These are phyloP conservation scores for Leptinotarsa peninsularis DNA, from an alignment of 2,888 invertebrate species.

Conservation along the genomic window DNA sequence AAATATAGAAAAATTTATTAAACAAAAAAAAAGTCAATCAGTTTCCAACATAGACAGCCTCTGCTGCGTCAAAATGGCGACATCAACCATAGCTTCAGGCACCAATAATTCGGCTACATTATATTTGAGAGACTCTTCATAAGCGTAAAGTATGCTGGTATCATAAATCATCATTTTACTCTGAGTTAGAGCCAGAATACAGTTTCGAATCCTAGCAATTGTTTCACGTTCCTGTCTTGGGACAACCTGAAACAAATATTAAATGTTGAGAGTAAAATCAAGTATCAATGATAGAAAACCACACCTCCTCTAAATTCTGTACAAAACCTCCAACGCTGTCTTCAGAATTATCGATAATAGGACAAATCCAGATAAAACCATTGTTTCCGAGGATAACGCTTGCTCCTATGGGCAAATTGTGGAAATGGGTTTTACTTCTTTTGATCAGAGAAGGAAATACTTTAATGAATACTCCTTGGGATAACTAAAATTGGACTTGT, in stretches of 20 bases:
- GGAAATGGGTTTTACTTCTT: conserved; percentile 95
- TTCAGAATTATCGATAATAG: conserved; percentile 74
- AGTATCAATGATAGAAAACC: conserved; percentile 18
- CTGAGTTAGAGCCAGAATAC: conserved; percentile 86
- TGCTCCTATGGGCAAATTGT: conserved; percentile 90
- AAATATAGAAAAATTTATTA: background rate
- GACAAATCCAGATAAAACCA: conserved; percentile 95
- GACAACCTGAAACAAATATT: conserved; percentile 71
- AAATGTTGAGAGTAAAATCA: conserved; percentile 7
- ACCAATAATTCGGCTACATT: conserved; percentile 81
- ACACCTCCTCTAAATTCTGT: conserved; percentile 77
- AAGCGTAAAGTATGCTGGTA: conserved; percentile 91
- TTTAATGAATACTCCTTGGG: conserved; percentile 89
- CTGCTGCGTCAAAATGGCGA: conserved; percentile 83
- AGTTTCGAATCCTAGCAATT: conserved; percentile 91
- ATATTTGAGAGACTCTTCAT: conserved; percentile 88
- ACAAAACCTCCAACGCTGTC: conserved; percentile 80
- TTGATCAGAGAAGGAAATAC: conserved; percentile 93
- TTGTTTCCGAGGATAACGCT: conserved; percentile 96
- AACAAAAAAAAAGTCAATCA: conserved; percentile 26
- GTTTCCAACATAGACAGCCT: conserved; percentile 67
- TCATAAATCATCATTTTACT: conserved; percentile 93
- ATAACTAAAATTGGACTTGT: conserved; percentile 69
- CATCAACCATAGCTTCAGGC: conserved; percentile 87
- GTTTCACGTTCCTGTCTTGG: conserved; percentile 81